A percentile compares a stretch with the other conserved stretches of the same genome.
Evolutionary conservation across 2,888 invertebrate genomes (phyloP).

Genomic region (Blastobasis lacticolella): DNA sequence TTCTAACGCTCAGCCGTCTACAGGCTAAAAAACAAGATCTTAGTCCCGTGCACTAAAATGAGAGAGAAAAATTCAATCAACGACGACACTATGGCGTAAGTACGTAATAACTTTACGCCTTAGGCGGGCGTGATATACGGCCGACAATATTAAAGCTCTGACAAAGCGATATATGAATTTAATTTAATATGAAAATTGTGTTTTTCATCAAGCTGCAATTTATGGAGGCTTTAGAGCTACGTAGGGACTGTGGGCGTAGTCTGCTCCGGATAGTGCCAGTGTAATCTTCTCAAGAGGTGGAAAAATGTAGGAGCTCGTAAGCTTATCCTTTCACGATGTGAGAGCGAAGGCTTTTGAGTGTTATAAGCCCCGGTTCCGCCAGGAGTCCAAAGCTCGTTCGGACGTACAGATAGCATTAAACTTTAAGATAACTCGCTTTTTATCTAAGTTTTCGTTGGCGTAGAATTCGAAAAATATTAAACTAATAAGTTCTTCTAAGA

Average conservation of each 20-base stretch:
- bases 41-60: too few species aligned
- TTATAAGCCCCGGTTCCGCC: too few species aligned
- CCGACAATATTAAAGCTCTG: background rate
- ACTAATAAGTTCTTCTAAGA: too few species aligned
- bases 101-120: background rate
- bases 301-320: constrained; percentile 27
- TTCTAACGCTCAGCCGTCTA: too few species aligned
- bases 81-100: background rate
- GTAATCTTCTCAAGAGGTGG: constrained; percentile 18
- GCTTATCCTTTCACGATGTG: constrained; percentile 35
- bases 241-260: too few species aligned
- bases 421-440: too few species aligned
- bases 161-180: background rate
- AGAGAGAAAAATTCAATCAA: background rate
- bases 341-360: constrained; percentile 10
- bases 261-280: background rate
- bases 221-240: background rate
- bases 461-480: too few species aligned
- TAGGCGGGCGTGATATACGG: background rate
- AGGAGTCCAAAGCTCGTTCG: too few species aligned
- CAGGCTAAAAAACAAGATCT: too few species aligned
- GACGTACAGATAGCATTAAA: too few species aligned
- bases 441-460: too few species aligned
- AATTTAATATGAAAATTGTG: background rate
- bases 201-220: background rate